A percentile compares a stretch with the other conserved stretches of the same genome.
Evolutionary conservation across 2,888 invertebrate species (phyloP).

Genomic region (Tiphia femorata): DNA sequence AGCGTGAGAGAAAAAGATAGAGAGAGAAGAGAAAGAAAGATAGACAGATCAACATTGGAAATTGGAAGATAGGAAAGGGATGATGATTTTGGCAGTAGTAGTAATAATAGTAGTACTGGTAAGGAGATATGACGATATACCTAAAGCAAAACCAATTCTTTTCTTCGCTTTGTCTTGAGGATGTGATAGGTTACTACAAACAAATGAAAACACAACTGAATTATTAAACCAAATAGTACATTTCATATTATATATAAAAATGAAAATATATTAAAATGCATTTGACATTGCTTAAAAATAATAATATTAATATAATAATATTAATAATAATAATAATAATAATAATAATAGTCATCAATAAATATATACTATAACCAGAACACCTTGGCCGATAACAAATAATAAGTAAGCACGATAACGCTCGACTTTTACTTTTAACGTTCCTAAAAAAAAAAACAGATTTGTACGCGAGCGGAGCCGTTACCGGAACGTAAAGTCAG

Average conservation of each 20-base stretch:
- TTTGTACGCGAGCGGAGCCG: conserved; percentile 54
- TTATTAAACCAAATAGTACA: conserved; percentile 69
- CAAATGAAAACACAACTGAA: conserved; percentile 61
- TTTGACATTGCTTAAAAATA: conserved; percentile 65
- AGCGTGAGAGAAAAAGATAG: not conserved
- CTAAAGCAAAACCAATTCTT: not conserved
- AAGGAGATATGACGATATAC: too few relatives aligned
- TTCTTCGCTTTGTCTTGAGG: conserved; percentile 36
- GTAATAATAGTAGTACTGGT: too few relatives aligned
- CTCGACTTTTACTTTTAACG: conserved; percentile 48
- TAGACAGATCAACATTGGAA: not conserved
- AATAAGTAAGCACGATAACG: conserved; percentile 68
- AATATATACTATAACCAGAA: conserved; percentile 69
- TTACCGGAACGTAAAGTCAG: conserved; percentile 38
- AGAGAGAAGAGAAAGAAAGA: not conserved
- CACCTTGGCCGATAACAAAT: conserved; percentile 68
- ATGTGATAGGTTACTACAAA: conserved; percentile 60
- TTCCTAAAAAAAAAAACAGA: conserved; percentile 40
- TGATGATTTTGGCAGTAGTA: not conserved
- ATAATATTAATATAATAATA: conserved; percentile 59
- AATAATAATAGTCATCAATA: conserved; percentile 63
- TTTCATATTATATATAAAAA: conserved; percentile 67
- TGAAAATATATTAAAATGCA: conserved; percentile 70
- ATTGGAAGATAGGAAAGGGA: not conserved
- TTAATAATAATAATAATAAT: conserved; percentile 57